Base-by-base conservation (phyloP, 2,888 invertebrate genomes). In the Polyploca ridens region DNA sequence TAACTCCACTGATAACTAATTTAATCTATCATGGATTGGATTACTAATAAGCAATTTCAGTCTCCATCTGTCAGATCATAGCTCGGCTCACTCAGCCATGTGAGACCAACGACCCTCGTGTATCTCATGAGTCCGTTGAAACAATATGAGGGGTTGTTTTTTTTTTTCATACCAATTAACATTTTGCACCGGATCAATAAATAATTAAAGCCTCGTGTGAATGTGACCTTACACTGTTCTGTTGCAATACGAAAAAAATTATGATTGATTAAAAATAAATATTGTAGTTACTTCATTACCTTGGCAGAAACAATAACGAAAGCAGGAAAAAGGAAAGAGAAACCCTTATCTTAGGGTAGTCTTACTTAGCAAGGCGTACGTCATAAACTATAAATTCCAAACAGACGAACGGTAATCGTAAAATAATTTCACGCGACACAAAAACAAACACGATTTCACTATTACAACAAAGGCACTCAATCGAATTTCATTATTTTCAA, bases 401-500 rank as follows among this genome's bases (percentile, higher is more conserved):
- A 3, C n/a, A 33, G 35, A 35, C 13, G 59, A 5, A 58, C 27
- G n/a, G n/a, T 33, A 59, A 35, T 33, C 38, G 16, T 67, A 62
- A 65, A 62, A 66, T 61, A 66, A 71, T 68, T 67, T 73, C 66
- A 73, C 73, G 69, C 70, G 64, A 49, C 69, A 70, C 73, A 74
- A 72, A 71, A 76, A 75, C 64, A 57, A 70, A 77, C 73, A 70
- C 77, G 73, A 73, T 79, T 79, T 81, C 71, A 76, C 74, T 79
- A 74, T 77, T 74, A 60, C 66, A 68, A 77, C 78, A 80, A 78
- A 76, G 72, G 76, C 71, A 70, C 77, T 85, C 89, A 89, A 91
- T 91, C 87, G 82, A 82, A 86, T 86, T 90, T 85, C 79, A 90
- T 91, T 90, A 87, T 88, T 90, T 87, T 87, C 87, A 90, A 93